Percentiles rank a stretch among this genome's conserved stretches.
Conservation (phyloP, 2,113 vertebrate genomes). For the Podocnemis expansa region DNA sequence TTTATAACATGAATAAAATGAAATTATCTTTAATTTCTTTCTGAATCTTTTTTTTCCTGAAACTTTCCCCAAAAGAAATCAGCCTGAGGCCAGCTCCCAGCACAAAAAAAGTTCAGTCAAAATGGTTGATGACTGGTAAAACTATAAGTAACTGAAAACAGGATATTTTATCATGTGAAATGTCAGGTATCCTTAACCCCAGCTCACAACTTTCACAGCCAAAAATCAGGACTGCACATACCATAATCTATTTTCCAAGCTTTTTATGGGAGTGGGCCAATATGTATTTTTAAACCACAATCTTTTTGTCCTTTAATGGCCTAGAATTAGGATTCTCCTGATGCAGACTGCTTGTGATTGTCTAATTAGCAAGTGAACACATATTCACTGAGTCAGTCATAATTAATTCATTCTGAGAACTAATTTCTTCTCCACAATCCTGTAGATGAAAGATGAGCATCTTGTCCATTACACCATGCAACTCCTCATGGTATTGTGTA, state of each 20-base stretch:
- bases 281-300: constrained; percentile 16
- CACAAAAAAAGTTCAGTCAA: not conserved
- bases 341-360: not conserved
- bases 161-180: not conserved
- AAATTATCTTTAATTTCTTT: too few species aligned
- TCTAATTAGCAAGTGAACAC: constrained; percentile 21
- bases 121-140: not conserved
- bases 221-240: not conserved
- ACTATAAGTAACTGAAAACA: not conserved
- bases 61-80: not conserved
- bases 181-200: not conserved
- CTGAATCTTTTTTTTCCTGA: too few species aligned
- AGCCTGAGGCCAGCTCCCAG: not conserved
- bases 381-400: constrained; percentile 20
- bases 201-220: not conserved
- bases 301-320: constrained; percentile 3
- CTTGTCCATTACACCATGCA: not conserved
- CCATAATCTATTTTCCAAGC: not conserved
- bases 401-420: not conserved
- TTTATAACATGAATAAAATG: too few species aligned
- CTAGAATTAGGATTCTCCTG: not conserved
- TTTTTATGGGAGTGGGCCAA: not conserved
- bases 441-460: not conserved
- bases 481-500: not conserved
- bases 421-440: not conserved